Evolutionary conservation across 2,888 invertebrate species (phyloP).

Genomic region (Agriopis marginaria): DNA sequence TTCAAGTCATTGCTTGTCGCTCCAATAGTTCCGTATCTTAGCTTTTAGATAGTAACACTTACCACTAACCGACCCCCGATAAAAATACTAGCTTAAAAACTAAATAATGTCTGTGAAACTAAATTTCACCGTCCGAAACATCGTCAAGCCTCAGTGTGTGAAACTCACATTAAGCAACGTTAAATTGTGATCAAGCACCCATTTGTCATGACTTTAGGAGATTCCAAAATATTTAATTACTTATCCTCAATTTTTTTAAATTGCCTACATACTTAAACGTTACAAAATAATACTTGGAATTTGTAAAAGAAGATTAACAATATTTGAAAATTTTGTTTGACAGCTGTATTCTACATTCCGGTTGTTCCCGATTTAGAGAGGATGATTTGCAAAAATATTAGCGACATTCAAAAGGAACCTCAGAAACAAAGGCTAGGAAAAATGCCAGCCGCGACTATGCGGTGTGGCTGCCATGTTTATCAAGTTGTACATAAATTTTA

Average conservation of each 20-base stretch:
- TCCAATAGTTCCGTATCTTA: conserved; percentile 51
- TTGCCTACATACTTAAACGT: conserved; percentile 2
- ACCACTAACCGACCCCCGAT: conserved; percentile 61
- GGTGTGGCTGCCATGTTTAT: neutral
- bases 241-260: neutral
- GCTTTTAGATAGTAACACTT: conserved; percentile 72
- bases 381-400: neutral
- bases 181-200: conserved; percentile 50
- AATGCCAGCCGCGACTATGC: neutral
- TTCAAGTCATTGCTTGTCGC: conserved; percentile 48
- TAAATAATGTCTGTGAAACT: conserved; percentile 46
- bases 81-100: conserved; percentile 56
- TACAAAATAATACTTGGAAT: conserved; percentile 4
- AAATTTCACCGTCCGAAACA: conserved; percentile 44
- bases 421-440: neutral
- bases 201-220: conserved; percentile 56
- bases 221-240: conserved; percentile 40
- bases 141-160: conserved; percentile 60
- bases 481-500: neutral
- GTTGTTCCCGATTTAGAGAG: neutral
- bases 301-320: conserved; percentile 3
- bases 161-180: conserved; percentile 57
- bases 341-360: neutral
- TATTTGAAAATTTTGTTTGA: neutral
- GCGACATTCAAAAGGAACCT: neutral